These are phyloP conservation scores for Apamea anceps DNA, from an alignment of 2,888 invertebrate genomes.

Conservation along the genomic window DNA sequence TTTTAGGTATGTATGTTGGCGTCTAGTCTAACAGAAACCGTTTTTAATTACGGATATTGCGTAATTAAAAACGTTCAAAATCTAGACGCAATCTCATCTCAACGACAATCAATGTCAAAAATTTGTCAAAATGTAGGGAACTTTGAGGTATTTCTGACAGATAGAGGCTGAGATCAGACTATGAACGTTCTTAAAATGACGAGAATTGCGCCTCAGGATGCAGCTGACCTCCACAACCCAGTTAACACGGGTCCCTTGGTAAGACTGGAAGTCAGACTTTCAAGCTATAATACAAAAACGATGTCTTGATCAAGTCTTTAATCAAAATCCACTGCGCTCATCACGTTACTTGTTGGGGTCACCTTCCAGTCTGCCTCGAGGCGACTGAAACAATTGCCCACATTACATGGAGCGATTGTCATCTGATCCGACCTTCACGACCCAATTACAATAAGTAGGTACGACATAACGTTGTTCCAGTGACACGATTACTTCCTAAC, in stretches of 20 bases:
- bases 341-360: neutral
- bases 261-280: neutral
- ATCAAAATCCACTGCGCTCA: neutral
- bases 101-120: too few relatives aligned
- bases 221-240: neutral
- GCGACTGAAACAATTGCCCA: neutral
- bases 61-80: too few relatives aligned
- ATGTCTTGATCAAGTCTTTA: neutral
- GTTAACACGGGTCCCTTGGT: neutral
- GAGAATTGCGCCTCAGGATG: neutral
- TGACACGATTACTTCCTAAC: neutral
- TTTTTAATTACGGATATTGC: too few relatives aligned
- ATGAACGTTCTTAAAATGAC: too few relatives aligned
- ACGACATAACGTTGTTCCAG: neutral
- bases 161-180: too few relatives aligned
- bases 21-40: too few relatives aligned
- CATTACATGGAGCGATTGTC: neutral
- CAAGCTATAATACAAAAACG: neutral
- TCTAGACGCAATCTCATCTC: too few relatives aligned
- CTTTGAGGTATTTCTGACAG: too few relatives aligned
- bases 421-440: neutral
- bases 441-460: neutral
- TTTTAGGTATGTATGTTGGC: too few relatives aligned
- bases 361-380: neutral
- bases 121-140: too few relatives aligned